phyloP scores from a whole-genome alignment of 2,888 invertebrate species.

The Himalopsyche anomala region DNA sequence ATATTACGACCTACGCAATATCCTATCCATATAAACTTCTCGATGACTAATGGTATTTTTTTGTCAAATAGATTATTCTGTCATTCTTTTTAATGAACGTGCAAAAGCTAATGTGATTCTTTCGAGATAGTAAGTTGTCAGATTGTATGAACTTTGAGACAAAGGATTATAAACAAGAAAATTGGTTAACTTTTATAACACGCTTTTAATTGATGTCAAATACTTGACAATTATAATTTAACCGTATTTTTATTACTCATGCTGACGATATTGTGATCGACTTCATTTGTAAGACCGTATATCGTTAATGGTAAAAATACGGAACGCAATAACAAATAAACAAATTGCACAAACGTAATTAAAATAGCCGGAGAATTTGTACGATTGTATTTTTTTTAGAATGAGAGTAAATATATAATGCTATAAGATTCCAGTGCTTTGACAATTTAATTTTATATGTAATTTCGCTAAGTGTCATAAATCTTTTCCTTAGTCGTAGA shows the following conservation, averaged over 20 bases:
- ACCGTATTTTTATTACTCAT: constrained; percentile 13
- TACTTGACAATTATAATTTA: not conserved
- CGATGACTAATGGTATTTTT: constrained; percentile 75
- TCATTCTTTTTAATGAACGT: constrained; percentile 53
- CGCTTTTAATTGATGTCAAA: constrained; percentile 10
- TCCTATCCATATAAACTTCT: constrained; percentile 70
- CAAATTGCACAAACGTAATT: not conserved
- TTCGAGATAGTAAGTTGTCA: constrained; percentile 39
- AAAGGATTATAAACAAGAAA: constrained; percentile 56
- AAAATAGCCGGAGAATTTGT: not conserved
- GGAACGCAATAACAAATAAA: not conserved
- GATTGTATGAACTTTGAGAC: constrained; percentile 60
- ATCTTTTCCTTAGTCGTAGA: no score
- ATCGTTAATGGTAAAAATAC: not conserved
- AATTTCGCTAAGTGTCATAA: no score
- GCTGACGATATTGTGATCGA: no score
- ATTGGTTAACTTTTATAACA: constrained; percentile 33
- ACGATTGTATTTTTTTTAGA: no score
- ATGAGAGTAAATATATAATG: no score
- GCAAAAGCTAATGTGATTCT: constrained; percentile 44
- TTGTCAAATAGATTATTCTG: constrained; percentile 55
- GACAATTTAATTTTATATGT: no score
- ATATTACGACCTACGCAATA: constrained; percentile 78
- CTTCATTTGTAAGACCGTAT: not conserved
- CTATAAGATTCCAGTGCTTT: no score